Percentiles rank a stretch among this genome's conserved stretches.
phyloP scores from a whole-genome alignment of 2,888 invertebrate genomes.

The Argyresthia albistria region DNA sequence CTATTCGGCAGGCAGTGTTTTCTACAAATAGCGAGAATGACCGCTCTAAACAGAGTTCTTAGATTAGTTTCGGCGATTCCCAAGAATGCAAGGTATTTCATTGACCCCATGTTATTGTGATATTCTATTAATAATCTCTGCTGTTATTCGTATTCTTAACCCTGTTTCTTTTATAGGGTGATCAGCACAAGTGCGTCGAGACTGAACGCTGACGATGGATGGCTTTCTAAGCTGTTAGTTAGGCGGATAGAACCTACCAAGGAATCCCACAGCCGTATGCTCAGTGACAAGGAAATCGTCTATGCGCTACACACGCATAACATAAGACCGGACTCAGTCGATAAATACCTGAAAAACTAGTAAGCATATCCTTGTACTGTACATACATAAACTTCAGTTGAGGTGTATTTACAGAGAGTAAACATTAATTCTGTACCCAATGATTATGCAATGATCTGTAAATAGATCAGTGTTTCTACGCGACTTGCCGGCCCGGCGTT shows the following conservation, averaged over 20 bases:
- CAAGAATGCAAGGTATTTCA: slow-evolving; percentile 48
- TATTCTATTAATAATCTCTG: slow-evolving; percentile 15
- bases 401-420: not conserved
- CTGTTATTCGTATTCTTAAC: slow-evolving; percentile 17
- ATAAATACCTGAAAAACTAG: slow-evolving; percentile 92
- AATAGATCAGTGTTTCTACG: slow-evolving; percentile 30
- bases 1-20: slow-evolving; percentile 9
- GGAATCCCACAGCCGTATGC: slow-evolving; percentile 96
- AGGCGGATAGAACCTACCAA: slow-evolving; percentile 94
- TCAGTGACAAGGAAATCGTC: slow-evolving; percentile 96
- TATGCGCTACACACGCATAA: slow-evolving; percentile 97
- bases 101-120: not conserved
- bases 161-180: slow-evolving; percentile 44
- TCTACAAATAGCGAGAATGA: slow-evolving; percentile 32
- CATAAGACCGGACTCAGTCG: slow-evolving; percentile 90
- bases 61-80: slow-evolving; percentile 38
- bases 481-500: slow-evolving; percentile 7
- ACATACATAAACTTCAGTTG: not conserved
- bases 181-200: slow-evolving; percentile 47
- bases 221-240: slow-evolving; percentile 91
- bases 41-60: slow-evolving; percentile 49
- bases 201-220: slow-evolving; percentile 77
- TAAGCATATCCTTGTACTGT: slow-evolving; percentile 65
- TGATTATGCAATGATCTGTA: slow-evolving; percentile 54
- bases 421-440: not conserved